Evolutionary conservation across 2,113 vertebrate species (phyloP).

Genomic region (Pseudopodoces humilis): DNA sequence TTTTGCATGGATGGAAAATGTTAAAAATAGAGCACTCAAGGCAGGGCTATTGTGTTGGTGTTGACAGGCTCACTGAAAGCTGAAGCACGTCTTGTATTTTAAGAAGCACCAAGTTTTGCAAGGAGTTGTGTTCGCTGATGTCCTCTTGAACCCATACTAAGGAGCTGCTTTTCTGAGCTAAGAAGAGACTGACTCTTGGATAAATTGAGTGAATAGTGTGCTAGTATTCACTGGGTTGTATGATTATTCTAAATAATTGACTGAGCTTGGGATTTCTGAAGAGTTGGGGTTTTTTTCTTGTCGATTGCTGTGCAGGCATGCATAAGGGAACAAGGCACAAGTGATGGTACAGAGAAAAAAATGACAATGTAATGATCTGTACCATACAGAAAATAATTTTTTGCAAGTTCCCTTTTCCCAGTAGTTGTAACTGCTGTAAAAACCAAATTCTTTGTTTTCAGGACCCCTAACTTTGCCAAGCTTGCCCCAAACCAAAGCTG

Average conservation of each 20-base stretch:
- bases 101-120: slow-evolving; percentile 1
- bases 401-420: neutral
- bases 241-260: neutral
- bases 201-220: neutral
- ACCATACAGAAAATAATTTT: neutral
- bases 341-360: neutral
- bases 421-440: neutral
- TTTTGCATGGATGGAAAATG: slow-evolving; percentile 37
- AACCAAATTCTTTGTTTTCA: neutral
- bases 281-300: neutral
- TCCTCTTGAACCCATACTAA: neutral
- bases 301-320: accelerated
- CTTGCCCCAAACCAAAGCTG: neutral
- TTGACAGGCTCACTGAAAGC: neutral
- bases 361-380: neutral
- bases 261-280: neutral
- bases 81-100: neutral
- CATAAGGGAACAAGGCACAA: neutral
- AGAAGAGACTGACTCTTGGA: neutral
- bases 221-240: neutral
- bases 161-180: neutral
- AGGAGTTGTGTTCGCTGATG: neutral
- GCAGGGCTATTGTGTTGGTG: slow-evolving; percentile 10
- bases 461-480: accelerated
- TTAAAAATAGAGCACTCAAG: slow-evolving; percentile 47